These are phyloP conservation scores for Drosophila sp. DNA, from an alignment of 1,140 invertebrate genomes.

Conservation along the genomic window DNA sequence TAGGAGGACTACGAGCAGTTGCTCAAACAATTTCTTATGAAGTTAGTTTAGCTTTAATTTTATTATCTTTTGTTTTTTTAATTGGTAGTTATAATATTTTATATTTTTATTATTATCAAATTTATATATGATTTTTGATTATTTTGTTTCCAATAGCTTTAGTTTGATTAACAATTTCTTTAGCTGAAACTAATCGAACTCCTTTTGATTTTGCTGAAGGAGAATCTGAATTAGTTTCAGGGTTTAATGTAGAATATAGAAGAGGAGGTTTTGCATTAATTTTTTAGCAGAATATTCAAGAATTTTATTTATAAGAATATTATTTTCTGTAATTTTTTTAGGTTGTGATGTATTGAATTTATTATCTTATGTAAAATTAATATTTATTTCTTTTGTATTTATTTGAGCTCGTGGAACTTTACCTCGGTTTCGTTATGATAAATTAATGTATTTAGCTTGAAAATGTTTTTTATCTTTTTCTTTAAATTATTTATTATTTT, in stretches of 20 bases:
- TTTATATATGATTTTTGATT: slow-evolving; percentile 84
- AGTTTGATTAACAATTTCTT: slow-evolving; percentile 85
- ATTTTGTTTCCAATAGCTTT: slow-evolving; percentile 84
- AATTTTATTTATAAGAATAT: slow-evolving; percentile 12
- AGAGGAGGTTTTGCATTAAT: slow-evolving; percentile 88
- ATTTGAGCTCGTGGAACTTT: slow-evolving; percentile 42
- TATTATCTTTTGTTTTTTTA: slow-evolving; percentile 86
- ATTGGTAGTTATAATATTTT: slow-evolving; percentile 60
- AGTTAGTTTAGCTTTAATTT: slow-evolving; percentile 88
- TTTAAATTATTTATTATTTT: slow-evolving; percentile 60
- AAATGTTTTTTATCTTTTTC: slow-evolving; percentile 77
- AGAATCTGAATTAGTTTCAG: slow-evolving; percentile 89
- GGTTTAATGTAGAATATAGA: slow-evolving; percentile 91
- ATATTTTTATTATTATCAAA: slow-evolving; percentile 77
- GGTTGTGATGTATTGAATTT: slow-evolving; percentile 85
- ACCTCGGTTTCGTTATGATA: slow-evolving; percentile 60
- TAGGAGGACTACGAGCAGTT: slow-evolving; percentile 86
- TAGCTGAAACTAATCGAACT: slow-evolving; percentile 89
- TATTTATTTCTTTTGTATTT: slow-evolving; percentile 84
- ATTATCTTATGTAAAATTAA: slow-evolving; percentile 39
- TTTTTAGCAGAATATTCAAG: slow-evolving; percentile 87
- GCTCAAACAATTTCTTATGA: slow-evolving; percentile 86
- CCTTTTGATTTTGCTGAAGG: slow-evolving; percentile 91
- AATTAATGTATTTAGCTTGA: slow-evolving; percentile 83
- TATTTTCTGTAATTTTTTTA: slow-evolving; percentile 89